Evolutionary conservation across 2,888 invertebrate genomes (phyloP).

Genomic region (Monoplex corrugatus): DNA sequence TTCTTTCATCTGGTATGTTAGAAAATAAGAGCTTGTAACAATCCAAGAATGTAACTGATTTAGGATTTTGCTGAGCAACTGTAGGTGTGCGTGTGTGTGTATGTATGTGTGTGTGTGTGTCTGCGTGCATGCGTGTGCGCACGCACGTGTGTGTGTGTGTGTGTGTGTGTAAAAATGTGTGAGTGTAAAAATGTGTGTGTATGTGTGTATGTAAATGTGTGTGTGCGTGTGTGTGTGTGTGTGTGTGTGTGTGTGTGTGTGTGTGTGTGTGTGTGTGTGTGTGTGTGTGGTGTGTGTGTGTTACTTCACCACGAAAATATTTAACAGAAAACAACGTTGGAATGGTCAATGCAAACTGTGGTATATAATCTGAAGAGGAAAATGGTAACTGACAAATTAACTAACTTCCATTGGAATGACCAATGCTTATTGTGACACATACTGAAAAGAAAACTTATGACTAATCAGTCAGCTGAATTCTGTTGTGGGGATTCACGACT

Average conservation of each 20-base stretch:
- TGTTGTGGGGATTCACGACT: too few relatives aligned
- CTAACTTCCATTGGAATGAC: too few relatives aligned
- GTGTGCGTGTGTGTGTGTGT: neutral
- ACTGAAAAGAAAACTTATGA: too few relatives aligned
- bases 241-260: neutral
- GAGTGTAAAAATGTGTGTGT: neutral
- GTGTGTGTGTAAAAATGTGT: neutral
- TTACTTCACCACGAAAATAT: neutral
- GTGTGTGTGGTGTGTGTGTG: neutral
- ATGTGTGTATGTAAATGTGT: neutral
- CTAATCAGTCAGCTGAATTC: too few relatives aligned
- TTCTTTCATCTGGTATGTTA: too few relatives aligned
- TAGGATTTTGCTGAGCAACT: neutral
- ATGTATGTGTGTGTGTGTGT: conserved; percentile 44
- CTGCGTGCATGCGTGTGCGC: neutral
- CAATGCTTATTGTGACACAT: too few relatives aligned
- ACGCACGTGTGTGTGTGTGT: neutral
- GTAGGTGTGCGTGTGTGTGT: conserved; percentile 40
- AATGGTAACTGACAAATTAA: too few relatives aligned
- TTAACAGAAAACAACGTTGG: too few relatives aligned
- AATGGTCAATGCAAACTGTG: too few relatives aligned
- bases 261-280: neutral
- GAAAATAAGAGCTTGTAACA: too few relatives aligned
- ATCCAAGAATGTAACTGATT: neutral
- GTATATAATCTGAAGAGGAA: too few relatives aligned